Conservation (phyloP, 1,140 invertebrate species). For the Drosophila sp. region DNA sequence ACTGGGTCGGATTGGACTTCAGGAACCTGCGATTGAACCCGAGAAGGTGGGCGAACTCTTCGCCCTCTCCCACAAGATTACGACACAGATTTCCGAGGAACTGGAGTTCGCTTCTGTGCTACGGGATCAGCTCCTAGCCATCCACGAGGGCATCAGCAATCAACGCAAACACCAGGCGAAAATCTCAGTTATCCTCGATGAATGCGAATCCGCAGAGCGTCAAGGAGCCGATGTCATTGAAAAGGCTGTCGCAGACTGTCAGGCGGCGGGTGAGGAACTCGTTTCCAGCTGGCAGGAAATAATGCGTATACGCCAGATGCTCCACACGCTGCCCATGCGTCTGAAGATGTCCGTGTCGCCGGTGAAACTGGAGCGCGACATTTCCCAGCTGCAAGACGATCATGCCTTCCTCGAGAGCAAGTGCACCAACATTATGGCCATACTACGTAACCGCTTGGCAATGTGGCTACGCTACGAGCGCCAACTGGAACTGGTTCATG, state of each 20-base stretch:
- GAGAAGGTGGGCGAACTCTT: slow-evolving; percentile 90
- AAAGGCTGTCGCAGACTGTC: slow-evolving; percentile 88
- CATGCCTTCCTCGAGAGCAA: slow-evolving; percentile 89
- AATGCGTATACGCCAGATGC: slow-evolving; percentile 89
- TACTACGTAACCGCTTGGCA: slow-evolving; percentile 88
- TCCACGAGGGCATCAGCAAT: slow-evolving; percentile 88
- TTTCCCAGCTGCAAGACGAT: slow-evolving; percentile 90
- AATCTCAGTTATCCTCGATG: slow-evolving; percentile 87
- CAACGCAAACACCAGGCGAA: slow-evolving; percentile 88
- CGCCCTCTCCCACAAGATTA: slow-evolving; percentile 88
- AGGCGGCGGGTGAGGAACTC: slow-evolving; percentile 88
- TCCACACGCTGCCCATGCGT: slow-evolving; percentile 90
- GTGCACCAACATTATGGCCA: slow-evolving; percentile 87
- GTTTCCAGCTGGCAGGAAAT: slow-evolving; percentile 89
- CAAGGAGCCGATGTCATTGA: slow-evolving; percentile 90
- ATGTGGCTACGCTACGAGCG: slow-evolving; percentile 91
- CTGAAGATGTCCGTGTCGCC: slow-evolving; percentile 90
- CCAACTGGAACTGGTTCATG: slow-evolving; percentile 91
- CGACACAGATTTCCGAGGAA: slow-evolving; percentile 90
- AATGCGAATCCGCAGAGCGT: slow-evolving; percentile 89
- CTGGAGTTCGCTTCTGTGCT: slow-evolving; percentile 89
- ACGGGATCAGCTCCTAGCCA: slow-evolving; percentile 89
- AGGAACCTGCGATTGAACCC: slow-evolving; percentile 88
- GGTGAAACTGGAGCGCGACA: slow-evolving; percentile 89
- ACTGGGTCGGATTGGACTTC: slow-evolving; percentile 89